A percentile compares a stretch with the other conserved stretches of the same genome.
Evolutionary conservation across 2,797 vertebrate species (phyloP).

Genomic region (Acipenser ruthenus): DNA sequence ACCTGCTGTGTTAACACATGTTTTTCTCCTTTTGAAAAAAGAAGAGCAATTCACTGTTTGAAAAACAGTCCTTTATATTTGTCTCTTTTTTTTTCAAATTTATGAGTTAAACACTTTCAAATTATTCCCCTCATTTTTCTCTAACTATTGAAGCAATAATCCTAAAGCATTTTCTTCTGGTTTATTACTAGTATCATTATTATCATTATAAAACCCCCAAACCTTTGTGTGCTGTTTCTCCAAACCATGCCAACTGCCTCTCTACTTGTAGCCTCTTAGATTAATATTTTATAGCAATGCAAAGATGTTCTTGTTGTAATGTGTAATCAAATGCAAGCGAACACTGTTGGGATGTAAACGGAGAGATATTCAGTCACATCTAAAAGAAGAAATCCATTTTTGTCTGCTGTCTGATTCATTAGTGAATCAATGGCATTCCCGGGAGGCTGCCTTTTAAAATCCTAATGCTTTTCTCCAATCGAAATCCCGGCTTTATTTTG

Average conservation of each 20-base stretch:
- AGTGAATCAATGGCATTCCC: conserved; percentile 62
- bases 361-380: conserved; percentile 60
- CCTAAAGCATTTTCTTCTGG: too few species aligned
- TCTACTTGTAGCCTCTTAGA: conserved; percentile 45
- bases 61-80: too few species aligned
- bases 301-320: conserved; percentile 54
- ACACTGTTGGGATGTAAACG: conserved; percentile 57
- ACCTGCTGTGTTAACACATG: too few species aligned
- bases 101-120: too few species aligned
- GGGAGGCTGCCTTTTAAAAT: conserved; percentile 45
- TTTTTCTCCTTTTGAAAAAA: too few species aligned
- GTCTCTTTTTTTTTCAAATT: too few species aligned
- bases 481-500: conserved; percentile 44
- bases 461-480: conserved; percentile 10
- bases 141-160: too few species aligned
- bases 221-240: too few species aligned
- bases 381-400: conserved; percentile 56
- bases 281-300: conserved; percentile 76
- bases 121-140: too few species aligned
- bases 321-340: conserved; percentile 65
- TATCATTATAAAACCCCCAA: too few species aligned
- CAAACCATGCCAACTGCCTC: conserved; percentile 12
- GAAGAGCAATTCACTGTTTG: too few species aligned
- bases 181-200: too few species aligned
- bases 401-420: conserved; percentile 61